A percentile compares a stretch with the other conserved stretches of the same genome.
phyloP scores from a whole-genome alignment of 2,797 vertebrate genomes.

The Oreonectes daqikongensis region DNA sequence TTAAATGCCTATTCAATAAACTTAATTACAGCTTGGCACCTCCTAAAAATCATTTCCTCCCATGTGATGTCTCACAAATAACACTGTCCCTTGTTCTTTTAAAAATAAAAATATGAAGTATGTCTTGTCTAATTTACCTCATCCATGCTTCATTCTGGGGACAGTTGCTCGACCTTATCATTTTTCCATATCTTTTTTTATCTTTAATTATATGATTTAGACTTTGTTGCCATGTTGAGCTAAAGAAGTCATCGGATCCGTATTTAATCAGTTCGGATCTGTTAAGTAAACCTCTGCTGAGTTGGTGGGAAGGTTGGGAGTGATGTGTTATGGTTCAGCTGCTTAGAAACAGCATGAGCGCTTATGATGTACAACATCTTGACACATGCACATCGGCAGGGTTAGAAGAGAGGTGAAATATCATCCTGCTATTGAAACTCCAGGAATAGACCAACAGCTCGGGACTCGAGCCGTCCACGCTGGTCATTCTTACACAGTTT shows the following conservation, averaged over 20 bases:
- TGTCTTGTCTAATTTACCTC: slow-evolving; percentile 17
- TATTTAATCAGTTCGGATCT: neutral
- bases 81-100: slow-evolving; percentile 8
- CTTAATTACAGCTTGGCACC: neutral
- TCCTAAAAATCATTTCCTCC: slow-evolving; percentile 28
- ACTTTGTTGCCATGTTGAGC: neutral
- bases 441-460: slow-evolving; percentile 11
- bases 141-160: slow-evolving; percentile 15
- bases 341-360: slow-evolving; percentile 16
- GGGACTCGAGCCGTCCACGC: slow-evolving; percentile 8
- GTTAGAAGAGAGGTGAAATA: slow-evolving; percentile 10
- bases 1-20: slow-evolving; percentile 14
- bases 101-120: slow-evolving; percentile 30
- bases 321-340: neutral
- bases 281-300: no score
- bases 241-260: slow-evolving; percentile 16
- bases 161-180: slow-evolving; percentile 39
- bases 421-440: slow-evolving; percentile 3
- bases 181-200: slow-evolving; percentile 9
- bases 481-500: slow-evolving; percentile 1
- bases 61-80: slow-evolving; percentile 18
- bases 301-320: neutral
- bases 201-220: slow-evolving; percentile 19
- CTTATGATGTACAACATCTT: slow-evolving; percentile 5
- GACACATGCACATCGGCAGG: neutral